Base-by-base conservation (phyloP, 2,797 vertebrate species). In the Pipistrellus pipistrellus region DNA sequence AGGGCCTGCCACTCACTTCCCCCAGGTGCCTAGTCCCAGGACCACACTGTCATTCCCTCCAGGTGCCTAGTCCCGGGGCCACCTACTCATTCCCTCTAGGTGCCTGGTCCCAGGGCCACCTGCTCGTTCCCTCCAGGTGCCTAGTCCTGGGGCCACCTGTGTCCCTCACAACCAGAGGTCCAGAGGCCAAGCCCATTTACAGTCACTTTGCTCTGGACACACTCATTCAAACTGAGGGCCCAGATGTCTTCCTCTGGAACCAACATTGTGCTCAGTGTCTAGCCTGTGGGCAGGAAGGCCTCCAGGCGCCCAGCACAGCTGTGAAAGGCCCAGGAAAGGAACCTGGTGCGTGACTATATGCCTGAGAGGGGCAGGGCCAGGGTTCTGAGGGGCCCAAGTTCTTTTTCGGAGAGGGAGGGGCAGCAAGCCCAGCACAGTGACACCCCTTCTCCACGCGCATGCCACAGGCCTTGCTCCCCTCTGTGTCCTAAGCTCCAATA, bases 1-100 rank as follows among this genome's bases (percentile, higher is more conserved):
- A 14, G 14, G 0, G 23, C 25, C 4, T 3, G 1, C 9, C 0
- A 0, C 18, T 55, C 35, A 12, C 59, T 62, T 62, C 27, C 27
- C 23, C 59, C 59, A 62, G 59, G 27, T 15, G 27, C 13, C 59
- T 62, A 6, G 25, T 62, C 59, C 25, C 25, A 6, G 25, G 53
- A 8, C 55, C 9, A 55, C 55, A 0, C 3, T 3, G 0, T 55
- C 8, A 4, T 23, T 23, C 8, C 21, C 51, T 4, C 55, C 21
- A 62, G 59, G 27, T 15, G 27, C 13, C 59, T 62, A 7, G 25
- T 62, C 59, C 25, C 25, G 20, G 21, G 21, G 4, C 55, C 9
- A 55, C 55, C 3, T 3, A 0, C 55, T 55, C 8, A 4, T 23
- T 23, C 8, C 21, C 51, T 4, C 55, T 9, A 62, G 59, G 27